Evolutionary conservation across 2,888 invertebrate genomes (phyloP), one percentile per base, ranked within the genome.

Genomic region (Cyrtodaria siliqua): DNA sequence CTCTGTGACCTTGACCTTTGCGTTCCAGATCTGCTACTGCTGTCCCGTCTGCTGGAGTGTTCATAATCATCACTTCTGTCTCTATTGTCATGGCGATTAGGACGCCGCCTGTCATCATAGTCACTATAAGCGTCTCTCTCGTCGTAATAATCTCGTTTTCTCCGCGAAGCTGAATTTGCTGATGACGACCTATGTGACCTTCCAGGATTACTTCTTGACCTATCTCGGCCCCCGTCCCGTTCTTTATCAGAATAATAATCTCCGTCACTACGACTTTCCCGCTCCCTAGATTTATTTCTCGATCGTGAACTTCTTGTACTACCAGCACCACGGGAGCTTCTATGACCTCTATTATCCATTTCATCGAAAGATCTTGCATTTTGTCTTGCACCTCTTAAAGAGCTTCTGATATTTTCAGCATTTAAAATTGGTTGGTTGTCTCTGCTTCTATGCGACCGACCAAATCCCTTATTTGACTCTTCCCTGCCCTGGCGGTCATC

Each of bases 1-100:
- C 76, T 76, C 16, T 70, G 62, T 61, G 79, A 75, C 68, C 75
- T 68, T 64, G 75, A 60, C 72, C 79, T 68, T 44, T 79, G 79
- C 24, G 53, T 60, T 23, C 69, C 66, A 26, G 79, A 76, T 60
- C 75, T 80, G 38, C 63, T 56, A 55, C 72, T 42, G 59, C 63
- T 53, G 55, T 64, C 64, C 18, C 53, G 52, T 52, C 62, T 61
- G 47, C 60, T 55, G 20, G 55, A 47, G 47, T 47, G 23, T 42
- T 59, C 63, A 57, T 68, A 44, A 49, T 61, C 68, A 63, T 61
- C 57, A 66, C 53, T 50, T 56, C 70, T 61, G 18, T 79, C 66
- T 42, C 57, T 57, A 60, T 64, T 70, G 4, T 56, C 23, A 67
- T 67, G 60, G 16, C 44, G 26, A 26, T 33, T 38, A n/a, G 63